Evolutionary conservation across 1,140 invertebrate species (phyloP).

Genomic region (Caenorhabditis remanei): DNA sequence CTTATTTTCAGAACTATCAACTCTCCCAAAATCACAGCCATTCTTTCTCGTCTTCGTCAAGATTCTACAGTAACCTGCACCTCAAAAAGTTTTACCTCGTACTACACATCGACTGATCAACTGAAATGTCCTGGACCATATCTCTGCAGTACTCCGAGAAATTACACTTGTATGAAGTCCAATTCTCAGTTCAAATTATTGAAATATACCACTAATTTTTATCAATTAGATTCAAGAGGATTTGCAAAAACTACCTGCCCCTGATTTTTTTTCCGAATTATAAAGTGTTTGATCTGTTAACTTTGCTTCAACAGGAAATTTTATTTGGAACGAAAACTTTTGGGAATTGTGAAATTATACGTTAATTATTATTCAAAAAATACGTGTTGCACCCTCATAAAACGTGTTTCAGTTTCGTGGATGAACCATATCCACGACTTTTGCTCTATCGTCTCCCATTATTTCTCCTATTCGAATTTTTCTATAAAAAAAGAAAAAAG

Average conservation of each 20-base stretch:
- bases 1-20: not conserved
- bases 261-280: not conserved
- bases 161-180: conserved; percentile 6
- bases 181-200: not conserved
- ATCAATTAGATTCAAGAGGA: not conserved
- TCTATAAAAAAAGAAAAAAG: no score
- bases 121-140: not conserved
- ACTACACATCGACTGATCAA: not conserved
- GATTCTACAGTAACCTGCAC: not conserved
- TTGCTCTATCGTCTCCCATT: no score
- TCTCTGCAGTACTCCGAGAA: not conserved
- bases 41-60: not conserved
- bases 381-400: no score
- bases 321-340: no score
- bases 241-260: not conserved
- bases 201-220: conserved; percentile 27
- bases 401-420: not conserved
- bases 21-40: not conserved
- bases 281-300: not conserved
- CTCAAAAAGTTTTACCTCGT: not conserved
- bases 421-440: no score
- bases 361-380: no score
- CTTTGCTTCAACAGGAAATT: no score
- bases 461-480: no score
- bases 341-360: no score